phyloP scores from a whole-genome alignment of 2,888 invertebrate species.

The Drosophila prolongata region DNA sequence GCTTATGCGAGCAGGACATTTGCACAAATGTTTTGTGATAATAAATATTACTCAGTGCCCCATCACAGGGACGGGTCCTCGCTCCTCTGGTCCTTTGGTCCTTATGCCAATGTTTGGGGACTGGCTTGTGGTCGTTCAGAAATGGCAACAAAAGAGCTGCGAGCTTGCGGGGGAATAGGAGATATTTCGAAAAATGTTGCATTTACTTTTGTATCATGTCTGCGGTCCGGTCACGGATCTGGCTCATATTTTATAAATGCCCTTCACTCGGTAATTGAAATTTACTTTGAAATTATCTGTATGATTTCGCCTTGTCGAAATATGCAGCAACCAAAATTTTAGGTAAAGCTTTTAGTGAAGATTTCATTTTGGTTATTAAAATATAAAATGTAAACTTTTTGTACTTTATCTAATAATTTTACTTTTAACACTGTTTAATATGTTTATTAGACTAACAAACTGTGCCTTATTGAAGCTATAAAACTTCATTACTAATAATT shows the following conservation, averaged over 20 bases:
- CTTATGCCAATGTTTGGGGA: constrained; percentile 47
- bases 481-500: too few species aligned
- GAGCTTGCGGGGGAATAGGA: constrained; percentile 4
- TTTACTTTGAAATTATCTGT: constrained; percentile 33
- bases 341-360: not conserved
- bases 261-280: constrained; percentile 27
- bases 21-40: constrained; percentile 79
- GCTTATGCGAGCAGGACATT: constrained; percentile 79
- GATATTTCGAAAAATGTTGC: constrained; percentile 43
- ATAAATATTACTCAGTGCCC: constrained; percentile 79
- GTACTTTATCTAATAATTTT: too few species aligned
- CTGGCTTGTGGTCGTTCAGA: constrained; percentile 27
- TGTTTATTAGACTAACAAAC: too few species aligned
- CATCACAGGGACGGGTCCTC: constrained; percentile 40
- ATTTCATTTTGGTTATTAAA: not conserved
- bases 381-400: too few species aligned
- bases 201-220: constrained; percentile 52
- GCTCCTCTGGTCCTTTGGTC: not conserved
- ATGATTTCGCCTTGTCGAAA: not conserved
- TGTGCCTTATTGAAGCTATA: too few species aligned
- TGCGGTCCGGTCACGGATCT: constrained; percentile 20
- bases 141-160: constrained; percentile 30
- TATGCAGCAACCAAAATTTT: not conserved
- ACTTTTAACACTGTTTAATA: too few species aligned
- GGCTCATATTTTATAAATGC: constrained; percentile 25